Percentiles rank a stretch among this genome's conserved stretches.
Evolutionary conservation across 2,888 invertebrate species (phyloP).

Genomic region (Dryadula phaetusa): DNA sequence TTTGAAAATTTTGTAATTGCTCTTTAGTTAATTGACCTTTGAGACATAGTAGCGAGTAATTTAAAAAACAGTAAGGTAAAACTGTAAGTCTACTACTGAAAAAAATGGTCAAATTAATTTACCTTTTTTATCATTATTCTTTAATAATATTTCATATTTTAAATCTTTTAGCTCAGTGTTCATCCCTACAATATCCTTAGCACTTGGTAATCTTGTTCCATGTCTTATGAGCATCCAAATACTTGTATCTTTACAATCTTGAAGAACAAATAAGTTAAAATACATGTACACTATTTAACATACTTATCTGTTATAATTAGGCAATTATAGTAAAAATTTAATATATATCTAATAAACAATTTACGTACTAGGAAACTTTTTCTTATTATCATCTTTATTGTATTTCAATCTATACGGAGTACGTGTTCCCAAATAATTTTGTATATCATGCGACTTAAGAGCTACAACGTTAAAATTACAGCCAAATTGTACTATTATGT

Average conservation of each 20-base stretch:
- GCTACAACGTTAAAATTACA: constrained; percentile 34
- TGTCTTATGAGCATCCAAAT: constrained; percentile 91
- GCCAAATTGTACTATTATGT: constrained; percentile 25
- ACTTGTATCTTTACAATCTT: constrained; percentile 87
- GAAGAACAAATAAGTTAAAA: constrained; percentile 36
- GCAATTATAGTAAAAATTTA: background rate
- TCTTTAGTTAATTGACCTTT: constrained; percentile 68
- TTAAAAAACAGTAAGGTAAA: too few relatives aligned
- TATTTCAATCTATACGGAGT: constrained; percentile 89
- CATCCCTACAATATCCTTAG: constrained; percentile 82
- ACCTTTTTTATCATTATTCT: constrained; percentile 80
- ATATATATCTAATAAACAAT: background rate
- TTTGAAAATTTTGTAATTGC: constrained; percentile 73
- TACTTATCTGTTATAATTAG: background rate
- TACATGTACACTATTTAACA: background rate
- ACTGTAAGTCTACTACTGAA: too few relatives aligned
- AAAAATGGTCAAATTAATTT: constrained; percentile 26
- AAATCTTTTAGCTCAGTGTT: constrained; percentile 80
- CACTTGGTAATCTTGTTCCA: constrained; percentile 90
- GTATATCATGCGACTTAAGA: constrained; percentile 54
- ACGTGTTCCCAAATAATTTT: constrained; percentile 85
- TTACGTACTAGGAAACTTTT: constrained; percentile 84
- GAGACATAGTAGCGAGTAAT: too few relatives aligned
- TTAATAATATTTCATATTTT: constrained; percentile 80
- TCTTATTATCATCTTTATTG: constrained; percentile 85